phyloP scores from a whole-genome alignment of 64 coral and sea anemone genomes.

The Pocillopora damicornis region DNA sequence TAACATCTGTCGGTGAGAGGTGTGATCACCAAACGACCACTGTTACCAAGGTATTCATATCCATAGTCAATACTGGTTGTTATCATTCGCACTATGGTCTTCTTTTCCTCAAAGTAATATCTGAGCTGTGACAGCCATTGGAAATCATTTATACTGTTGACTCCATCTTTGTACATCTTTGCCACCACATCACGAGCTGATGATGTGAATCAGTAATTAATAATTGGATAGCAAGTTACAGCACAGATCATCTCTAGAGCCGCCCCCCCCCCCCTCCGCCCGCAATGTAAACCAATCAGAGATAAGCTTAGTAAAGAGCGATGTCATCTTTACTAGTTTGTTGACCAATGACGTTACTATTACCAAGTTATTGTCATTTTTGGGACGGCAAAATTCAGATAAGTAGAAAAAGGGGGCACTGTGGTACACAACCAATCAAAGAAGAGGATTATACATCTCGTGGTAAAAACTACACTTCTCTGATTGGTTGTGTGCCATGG shows the following conservation, averaged over 20 bases:
- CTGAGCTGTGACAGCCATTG: constrained; percentile 94
- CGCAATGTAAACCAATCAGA: no score
- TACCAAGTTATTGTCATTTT: not conserved
- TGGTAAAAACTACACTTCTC: no score
- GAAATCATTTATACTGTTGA: constrained; percentile 80
- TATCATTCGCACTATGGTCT: constrained; percentile 96
- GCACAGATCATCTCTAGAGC: no score
- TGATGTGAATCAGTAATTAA: not conserved
- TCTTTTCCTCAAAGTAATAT: constrained; percentile 97
- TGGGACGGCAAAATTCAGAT: not conserved
- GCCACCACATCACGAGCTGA: constrained; percentile 90
- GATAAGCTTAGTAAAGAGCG: no score
- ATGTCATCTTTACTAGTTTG: no score
- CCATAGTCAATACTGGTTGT: constrained; percentile 95
- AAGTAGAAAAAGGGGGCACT: not conserved
- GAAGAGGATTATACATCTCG: not conserved
- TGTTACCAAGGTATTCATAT: constrained; percentile 97
- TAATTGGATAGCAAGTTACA: no score
- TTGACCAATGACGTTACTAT: no score
- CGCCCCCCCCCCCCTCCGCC: no score
- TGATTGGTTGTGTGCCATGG: no score
- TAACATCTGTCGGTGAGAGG: constrained; percentile 97
- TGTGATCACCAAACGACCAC: constrained; percentile 90
- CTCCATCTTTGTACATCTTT: constrained; percentile 87
- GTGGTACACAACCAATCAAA: not conserved